Percentiles rank a stretch among this genome's conserved stretches.
These are phyloP conservation scores for Lamproptera curius DNA, from an alignment of 2,888 invertebrate species.

Conservation along the genomic window DNA sequence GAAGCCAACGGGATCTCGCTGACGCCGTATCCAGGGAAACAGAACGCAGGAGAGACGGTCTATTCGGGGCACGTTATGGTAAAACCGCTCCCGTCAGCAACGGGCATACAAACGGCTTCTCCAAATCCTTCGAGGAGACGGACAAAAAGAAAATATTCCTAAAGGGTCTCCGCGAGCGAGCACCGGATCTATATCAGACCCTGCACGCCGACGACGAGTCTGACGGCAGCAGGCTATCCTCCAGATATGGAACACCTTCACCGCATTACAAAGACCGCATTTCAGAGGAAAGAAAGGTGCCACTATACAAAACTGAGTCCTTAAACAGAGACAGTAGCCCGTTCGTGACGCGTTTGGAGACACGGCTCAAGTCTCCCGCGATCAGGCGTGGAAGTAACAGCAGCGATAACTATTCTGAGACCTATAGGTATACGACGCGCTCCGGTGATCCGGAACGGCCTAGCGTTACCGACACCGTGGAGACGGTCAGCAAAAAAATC, in stretches of 20 bases:
- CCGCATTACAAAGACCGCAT: conserved; percentile 70
- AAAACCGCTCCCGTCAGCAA: conserved; percentile 75
- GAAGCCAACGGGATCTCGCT: conserved; percentile 88
- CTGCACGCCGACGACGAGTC: conserved; percentile 81
- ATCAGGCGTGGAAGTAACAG: conserved; percentile 82
- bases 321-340: conserved; percentile 69
- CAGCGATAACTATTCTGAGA: conserved; percentile 84
- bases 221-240: conserved; percentile 66
- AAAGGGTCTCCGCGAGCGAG: conserved; percentile 82
- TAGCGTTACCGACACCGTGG: conserved; percentile 84
- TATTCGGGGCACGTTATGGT: conserved; percentile 76
- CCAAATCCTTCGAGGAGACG: conserved; percentile 65
- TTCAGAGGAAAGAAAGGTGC: conserved; percentile 64
- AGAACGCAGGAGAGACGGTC: conserved; percentile 71
- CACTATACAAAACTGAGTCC: conserved; percentile 69
- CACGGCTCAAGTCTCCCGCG: conserved; percentile 64
- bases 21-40: conserved; percentile 78
- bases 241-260: conserved; percentile 66
- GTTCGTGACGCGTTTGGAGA: conserved; percentile 63
- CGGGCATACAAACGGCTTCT: conserved; percentile 67
- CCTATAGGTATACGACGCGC: conserved; percentile 82
- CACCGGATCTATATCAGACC: conserved; percentile 85
- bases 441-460: conserved; percentile 82
- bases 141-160: conserved; percentile 83
- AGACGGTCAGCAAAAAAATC: conserved; percentile 83